Percentiles rank a stretch among this genome's conserved stretches.
Evolutionary conservation across 2,888 invertebrate genomes (phyloP).

Genomic region (Eupithecia tripunctaria): DNA sequence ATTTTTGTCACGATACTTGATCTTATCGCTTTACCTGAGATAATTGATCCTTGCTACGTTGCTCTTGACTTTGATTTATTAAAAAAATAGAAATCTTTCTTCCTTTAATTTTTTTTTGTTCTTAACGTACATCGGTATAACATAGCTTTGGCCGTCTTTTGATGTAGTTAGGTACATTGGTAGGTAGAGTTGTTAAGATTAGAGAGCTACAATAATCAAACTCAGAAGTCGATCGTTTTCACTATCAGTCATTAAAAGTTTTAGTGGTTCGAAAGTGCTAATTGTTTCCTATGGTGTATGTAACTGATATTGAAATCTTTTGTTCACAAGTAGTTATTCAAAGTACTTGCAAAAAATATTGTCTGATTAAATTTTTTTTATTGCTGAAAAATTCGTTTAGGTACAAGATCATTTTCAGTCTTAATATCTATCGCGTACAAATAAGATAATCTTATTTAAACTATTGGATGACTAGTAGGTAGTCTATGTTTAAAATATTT

Average conservation of each 20-base stretch:
- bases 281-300: too few species aligned
- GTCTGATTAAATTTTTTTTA: too few species aligned
- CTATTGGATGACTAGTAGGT: too few species aligned
- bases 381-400: too few species aligned
- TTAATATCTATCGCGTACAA: too few species aligned
- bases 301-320: too few species aligned
- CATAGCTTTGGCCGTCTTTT: background rate
- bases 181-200: background rate
- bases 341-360: too few species aligned
- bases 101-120: background rate
- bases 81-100: background rate
- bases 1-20: background rate
- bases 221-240: background rate
- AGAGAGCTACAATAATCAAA: background rate
- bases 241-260: background rate
- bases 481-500: too few species aligned
- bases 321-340: too few species aligned
- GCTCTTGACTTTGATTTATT: background rate
- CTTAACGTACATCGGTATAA: background rate
- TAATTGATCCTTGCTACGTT: background rate
- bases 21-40: background rate
- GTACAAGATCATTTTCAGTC: too few species aligned
- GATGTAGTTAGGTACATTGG: background rate
- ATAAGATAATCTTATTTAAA: too few species aligned
- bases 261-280: background rate